phyloP scores from a whole-genome alignment of 2,888 invertebrate species.

The Rhingia rostrata region DNA sequence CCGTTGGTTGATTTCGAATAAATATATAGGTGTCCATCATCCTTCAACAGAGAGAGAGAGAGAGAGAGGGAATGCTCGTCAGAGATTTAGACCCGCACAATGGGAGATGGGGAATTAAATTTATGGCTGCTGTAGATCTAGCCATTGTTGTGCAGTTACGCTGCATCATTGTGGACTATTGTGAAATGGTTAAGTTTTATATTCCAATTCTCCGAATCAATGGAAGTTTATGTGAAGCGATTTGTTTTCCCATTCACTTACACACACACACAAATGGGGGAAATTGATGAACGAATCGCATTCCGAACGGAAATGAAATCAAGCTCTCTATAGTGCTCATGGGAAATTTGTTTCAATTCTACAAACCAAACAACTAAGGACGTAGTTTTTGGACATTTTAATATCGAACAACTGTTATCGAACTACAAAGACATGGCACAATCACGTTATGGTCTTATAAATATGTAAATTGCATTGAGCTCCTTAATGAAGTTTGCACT shows the following conservation, averaged over 20 bases:
- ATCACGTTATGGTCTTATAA: too few species aligned
- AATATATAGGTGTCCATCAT: not conserved
- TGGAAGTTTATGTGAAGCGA: not conserved
- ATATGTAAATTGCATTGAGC: too few species aligned
- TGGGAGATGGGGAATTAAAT: not conserved
- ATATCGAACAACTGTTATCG: too few species aligned
- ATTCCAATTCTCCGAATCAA: not conserved
- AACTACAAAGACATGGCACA: too few species aligned
- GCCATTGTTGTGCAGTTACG: not conserved
- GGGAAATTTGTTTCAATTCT: constrained; percentile 71
- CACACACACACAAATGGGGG: not conserved
- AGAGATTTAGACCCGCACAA: not conserved
- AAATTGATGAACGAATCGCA: constrained; percentile 13
- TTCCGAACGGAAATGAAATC: constrained; percentile 2
- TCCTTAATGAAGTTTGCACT: too few species aligned
- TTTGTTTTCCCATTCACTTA: not conserved
- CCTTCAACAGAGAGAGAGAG: not conserved
- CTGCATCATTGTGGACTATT: not conserved
- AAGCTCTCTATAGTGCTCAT: constrained; percentile 22
- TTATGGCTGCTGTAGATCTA: not conserved
- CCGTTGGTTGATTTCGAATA: constrained; percentile 2
- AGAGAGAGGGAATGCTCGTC: not conserved
- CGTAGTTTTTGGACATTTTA: too few species aligned
- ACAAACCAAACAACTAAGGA: too few species aligned
- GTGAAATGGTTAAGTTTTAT: constrained; percentile 3